Conservation (phyloP, 2,888 invertebrate genomes). For the Cryptus armator region DNA sequence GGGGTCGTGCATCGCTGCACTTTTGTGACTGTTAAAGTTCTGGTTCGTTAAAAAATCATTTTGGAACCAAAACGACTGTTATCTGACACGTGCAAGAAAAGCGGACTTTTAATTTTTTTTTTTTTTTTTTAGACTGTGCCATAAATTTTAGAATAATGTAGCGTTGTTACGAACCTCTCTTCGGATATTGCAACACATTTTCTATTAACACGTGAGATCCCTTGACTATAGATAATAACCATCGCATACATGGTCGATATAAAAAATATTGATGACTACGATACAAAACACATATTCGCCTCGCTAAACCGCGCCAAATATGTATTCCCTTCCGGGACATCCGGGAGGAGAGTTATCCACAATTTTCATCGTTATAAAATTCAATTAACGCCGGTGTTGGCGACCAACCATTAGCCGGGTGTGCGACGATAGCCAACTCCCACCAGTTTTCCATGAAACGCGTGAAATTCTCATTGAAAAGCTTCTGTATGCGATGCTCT, state of each 20-base stretch:
- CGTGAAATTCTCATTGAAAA: slow-evolving; percentile 72
- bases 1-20: background rate
- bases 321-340: slow-evolving; percentile 14
- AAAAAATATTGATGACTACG: slow-evolving; percentile 19
- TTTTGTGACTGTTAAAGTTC: background rate
- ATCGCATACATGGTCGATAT: background rate
- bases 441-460: slow-evolving; percentile 46
- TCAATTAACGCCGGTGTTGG: slow-evolving; percentile 73
- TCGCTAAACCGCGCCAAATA: background rate
- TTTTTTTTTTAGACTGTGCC: no score
- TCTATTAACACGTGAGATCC: background rate
- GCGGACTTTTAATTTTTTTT: no score
- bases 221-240: background rate
- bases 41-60: background rate
- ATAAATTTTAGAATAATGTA: no score
- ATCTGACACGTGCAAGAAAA: no score
- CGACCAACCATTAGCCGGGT: slow-evolving; percentile 71
- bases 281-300: background rate
- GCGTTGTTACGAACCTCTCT: no score
- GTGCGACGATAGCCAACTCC: background rate
- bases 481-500: background rate
- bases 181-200: background rate
- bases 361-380: slow-evolving; percentile 77
- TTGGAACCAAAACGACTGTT: no score
- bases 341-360: background rate